Evolutionary conservation across 2,888 invertebrate genomes (phyloP).

Genomic region (Diabrotica balteata): DNA sequence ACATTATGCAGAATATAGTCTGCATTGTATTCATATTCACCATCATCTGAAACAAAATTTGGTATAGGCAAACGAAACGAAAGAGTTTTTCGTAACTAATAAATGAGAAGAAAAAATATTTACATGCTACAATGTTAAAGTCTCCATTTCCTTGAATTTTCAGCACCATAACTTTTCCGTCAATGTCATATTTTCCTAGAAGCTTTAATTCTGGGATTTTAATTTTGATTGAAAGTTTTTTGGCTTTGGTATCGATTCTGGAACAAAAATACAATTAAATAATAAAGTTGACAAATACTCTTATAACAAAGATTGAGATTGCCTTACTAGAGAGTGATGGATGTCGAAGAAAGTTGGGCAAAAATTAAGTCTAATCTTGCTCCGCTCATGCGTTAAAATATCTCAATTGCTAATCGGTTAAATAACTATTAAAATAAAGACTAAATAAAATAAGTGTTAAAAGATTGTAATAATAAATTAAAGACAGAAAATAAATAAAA

Average conservation of each 20-base stretch:
- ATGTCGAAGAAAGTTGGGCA: too few relatives aligned
- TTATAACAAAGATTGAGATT: too few relatives aligned
- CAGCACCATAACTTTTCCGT: conserved; percentile 52
- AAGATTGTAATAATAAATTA: too few relatives aligned
- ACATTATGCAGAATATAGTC: conserved; percentile 40
- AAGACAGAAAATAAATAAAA: too few relatives aligned
- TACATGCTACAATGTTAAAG: conserved; percentile 51
- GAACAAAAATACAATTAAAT: conserved; percentile 9
- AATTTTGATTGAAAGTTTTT: conserved; percentile 34
- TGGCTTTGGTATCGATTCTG: conserved; percentile 34
- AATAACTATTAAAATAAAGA: too few relatives aligned
- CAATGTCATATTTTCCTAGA: conserved; percentile 48
- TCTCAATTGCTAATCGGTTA: too few relatives aligned
- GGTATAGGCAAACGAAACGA: neutral
- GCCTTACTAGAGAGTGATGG: too few relatives aligned
- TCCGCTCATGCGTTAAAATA: too few relatives aligned
- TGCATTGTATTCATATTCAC: conserved; percentile 41
- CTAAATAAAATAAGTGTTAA: too few relatives aligned
- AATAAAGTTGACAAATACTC: too few relatives aligned
- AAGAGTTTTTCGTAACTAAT: too few relatives aligned
- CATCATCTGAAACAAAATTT: conserved; percentile 38
- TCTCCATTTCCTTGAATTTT: conserved; percentile 53
- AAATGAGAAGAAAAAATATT: conserved; percentile 5
- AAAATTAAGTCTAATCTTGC: too few relatives aligned
- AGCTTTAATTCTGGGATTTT: conserved; percentile 40